Conservation (phyloP, 2,888 invertebrate genomes). For the Beris chalybata region DNA sequence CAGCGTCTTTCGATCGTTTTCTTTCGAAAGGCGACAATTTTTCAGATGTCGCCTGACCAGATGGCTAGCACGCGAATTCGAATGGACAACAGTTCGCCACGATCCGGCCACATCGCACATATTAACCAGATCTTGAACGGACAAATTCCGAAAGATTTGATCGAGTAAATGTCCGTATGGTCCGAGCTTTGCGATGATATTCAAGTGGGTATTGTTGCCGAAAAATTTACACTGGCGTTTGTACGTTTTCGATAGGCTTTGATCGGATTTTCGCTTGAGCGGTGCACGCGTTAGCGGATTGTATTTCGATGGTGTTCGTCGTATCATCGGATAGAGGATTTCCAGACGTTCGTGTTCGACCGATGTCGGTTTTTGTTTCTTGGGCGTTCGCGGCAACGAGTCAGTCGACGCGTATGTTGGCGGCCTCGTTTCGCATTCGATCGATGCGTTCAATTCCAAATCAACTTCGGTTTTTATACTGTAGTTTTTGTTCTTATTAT, state of each 20-base stretch:
- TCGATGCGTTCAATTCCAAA: conserved; percentile 17
- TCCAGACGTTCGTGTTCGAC: conserved; percentile 32
- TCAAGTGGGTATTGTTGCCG: conserved; percentile 34
- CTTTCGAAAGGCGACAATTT: conserved; percentile 32
- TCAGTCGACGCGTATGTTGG: background rate
- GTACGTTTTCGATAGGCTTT: conserved; percentile 7
- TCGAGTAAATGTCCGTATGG: conserved; percentile 34
- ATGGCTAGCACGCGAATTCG: conserved; percentile 23
- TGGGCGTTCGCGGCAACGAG: conserved; percentile 31
- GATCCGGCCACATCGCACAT: conserved; percentile 24
- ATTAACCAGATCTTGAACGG: conserved; percentile 34
- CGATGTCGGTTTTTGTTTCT: conserved; percentile 27
- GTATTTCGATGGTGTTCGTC: conserved; percentile 34
- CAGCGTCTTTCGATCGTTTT: conserved; percentile 20
- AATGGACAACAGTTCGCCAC: conserved; percentile 26
- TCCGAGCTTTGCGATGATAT: conserved; percentile 37
- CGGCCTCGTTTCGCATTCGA: conserved; percentile 10
- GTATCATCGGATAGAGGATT: conserved; percentile 38
- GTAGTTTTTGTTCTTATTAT: background rate
- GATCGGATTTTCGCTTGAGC: conserved; percentile 7
- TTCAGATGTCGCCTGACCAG: conserved; percentile 21
- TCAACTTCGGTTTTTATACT: conserved; percentile 10
- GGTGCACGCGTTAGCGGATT: conserved; percentile 9
- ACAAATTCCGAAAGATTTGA: conserved; percentile 33
- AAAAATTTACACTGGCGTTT: conserved; percentile 30